Percentiles rank a stretch among this genome's conserved stretches.
These are phyloP conservation scores for Hyles vespertilio DNA, from an alignment of 1,140 invertebrate genomes.

Conservation along the genomic window DNA sequence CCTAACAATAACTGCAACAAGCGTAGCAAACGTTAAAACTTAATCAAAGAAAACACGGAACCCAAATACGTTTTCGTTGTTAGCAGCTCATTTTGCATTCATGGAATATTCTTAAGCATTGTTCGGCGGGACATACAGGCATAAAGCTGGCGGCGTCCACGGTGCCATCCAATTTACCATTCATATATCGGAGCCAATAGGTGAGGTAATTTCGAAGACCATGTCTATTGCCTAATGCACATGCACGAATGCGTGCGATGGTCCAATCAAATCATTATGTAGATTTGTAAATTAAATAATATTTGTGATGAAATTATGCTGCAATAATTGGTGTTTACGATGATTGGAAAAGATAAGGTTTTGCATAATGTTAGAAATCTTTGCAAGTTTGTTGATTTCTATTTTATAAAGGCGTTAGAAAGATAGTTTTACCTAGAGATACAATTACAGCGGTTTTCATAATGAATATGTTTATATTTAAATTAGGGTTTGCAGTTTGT, in stretches of 20 bases:
- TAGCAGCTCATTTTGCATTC: conserved; percentile 71
- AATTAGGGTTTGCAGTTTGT: no score
- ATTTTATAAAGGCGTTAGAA: no score
- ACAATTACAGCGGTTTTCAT: no score
- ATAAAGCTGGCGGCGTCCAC: conserved; percentile 33
- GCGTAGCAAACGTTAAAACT: background rate
- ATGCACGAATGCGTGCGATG: background rate
- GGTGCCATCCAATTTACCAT: conserved; percentile 62
- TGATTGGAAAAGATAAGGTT: no score
- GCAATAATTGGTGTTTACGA: no score
- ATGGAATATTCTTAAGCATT: conserved; percentile 71
- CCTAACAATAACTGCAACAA: background rate
- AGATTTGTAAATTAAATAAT: no score
- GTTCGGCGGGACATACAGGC: conserved; percentile 44
- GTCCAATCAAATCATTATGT: no score
- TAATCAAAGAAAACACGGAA: conserved; percentile 61
- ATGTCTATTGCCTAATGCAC: conserved; percentile 5
- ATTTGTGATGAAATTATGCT: no score
- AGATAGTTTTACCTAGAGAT: no score
- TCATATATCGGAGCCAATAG: conserved; percentile 67
- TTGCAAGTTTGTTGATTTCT: no score
- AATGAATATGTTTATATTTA: no score
- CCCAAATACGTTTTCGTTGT: conserved; percentile 55
- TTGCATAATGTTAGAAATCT: no score
- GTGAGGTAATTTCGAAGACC: conserved; percentile 58